These are phyloP conservation scores for Eleutherodactylus coqui DNA, from an alignment of 2,797 vertebrate species.

Conservation along the genomic window DNA sequence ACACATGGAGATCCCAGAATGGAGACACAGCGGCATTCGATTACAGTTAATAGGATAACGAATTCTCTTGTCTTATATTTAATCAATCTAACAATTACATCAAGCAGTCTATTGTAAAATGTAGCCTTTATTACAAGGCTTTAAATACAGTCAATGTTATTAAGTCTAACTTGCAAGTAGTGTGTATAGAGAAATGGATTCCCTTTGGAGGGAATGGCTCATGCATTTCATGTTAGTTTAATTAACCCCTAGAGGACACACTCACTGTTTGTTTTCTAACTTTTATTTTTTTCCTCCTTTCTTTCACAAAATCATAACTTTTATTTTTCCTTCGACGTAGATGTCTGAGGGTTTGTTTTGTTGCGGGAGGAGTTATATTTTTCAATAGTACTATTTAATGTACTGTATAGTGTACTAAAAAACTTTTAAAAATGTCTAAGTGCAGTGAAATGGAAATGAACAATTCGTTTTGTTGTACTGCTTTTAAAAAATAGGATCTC, in stretches of 20 bases:
- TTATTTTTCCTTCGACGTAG: too few species aligned
- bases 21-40: slow-evolving; percentile 28
- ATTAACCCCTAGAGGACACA: too few species aligned
- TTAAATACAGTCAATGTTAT: slow-evolving; percentile 2
- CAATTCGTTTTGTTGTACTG: too few species aligned
- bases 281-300: too few species aligned
- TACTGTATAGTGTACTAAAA: too few species aligned
- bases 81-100: slow-evolving; percentile 33
- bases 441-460: too few species aligned
- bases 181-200: not conserved
- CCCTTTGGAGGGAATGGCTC: not conserved
- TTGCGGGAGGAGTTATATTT: too few species aligned
- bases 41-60: slow-evolving; percentile 1
- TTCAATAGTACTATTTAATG: too few species aligned
- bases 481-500: too few species aligned
- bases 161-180: not conserved
- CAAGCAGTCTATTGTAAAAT: not conserved
- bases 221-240: not conserved
- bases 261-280: not conserved
- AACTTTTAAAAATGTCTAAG: too few species aligned
- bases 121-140: slow-evolving; percentile 15
- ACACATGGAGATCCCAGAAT: slow-evolving; percentile 38
- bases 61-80: slow-evolving; percentile 8
- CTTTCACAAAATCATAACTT: too few species aligned
- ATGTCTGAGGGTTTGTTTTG: too few species aligned